Evolutionary conservation across 2,888 invertebrate species (phyloP).

Genomic region (Amblyjoppa proteus): DNA sequence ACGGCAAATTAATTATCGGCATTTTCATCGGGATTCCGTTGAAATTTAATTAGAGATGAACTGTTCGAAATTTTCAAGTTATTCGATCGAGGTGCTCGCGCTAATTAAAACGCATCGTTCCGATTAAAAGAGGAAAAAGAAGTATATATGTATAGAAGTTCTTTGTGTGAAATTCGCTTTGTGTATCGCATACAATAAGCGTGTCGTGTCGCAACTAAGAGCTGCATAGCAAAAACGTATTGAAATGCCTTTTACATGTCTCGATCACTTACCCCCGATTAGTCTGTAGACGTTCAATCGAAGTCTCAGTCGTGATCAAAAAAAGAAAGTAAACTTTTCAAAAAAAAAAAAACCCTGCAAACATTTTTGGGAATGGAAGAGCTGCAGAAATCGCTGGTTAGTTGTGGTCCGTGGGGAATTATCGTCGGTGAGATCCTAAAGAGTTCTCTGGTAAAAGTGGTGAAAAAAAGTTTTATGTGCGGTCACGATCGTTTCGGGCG

Average conservation of each 20-base stretch:
- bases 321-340: neutral
- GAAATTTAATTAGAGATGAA: neutral
- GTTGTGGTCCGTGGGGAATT: slow-evolving; percentile 25
- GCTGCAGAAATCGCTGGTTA: slow-evolving; percentile 5
- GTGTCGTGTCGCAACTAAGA: no score
- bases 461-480: slow-evolving; percentile 45
- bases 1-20: neutral
- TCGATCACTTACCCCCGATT: neutral
- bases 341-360: neutral
- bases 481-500: slow-evolving; percentile 44
- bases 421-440: slow-evolving; percentile 8
- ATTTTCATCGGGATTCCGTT: neutral
- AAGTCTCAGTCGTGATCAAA: neutral
- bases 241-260: neutral
- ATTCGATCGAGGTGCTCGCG: neutral
- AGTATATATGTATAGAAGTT: neutral
- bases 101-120: neutral
- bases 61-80: neutral
- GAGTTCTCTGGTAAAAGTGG: slow-evolving; percentile 30
- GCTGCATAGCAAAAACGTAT: neutral
- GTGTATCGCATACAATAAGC: neutral
- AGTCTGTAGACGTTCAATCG: neutral
- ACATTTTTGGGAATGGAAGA: slow-evolving; percentile 17
- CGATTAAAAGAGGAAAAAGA: neutral
- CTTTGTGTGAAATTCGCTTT: neutral